phyloP scores from a whole-genome alignment of 2,888 invertebrate species.

The Prionchulus punctatus region DNA sequence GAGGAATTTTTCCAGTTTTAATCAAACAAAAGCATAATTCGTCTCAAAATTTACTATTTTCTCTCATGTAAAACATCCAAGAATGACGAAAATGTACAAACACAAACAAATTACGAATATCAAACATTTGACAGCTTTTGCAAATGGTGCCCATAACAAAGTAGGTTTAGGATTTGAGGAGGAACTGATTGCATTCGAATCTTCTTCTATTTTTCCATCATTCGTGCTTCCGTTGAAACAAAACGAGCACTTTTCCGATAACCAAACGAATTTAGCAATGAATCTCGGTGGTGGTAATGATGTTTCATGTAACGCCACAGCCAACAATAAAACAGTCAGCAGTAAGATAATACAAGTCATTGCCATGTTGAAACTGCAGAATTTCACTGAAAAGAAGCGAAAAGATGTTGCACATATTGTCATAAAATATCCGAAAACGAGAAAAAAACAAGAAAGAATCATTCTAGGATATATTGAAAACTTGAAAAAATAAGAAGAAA shows the following conservation, averaged over 20 bases:
- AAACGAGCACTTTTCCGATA: neutral
- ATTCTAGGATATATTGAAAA: too few relatives aligned
- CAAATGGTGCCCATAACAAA: slow-evolving; percentile 9
- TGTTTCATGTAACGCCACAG: slow-evolving; percentile 12
- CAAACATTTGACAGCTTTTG: neutral
- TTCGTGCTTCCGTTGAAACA: neutral
- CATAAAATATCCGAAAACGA: too few relatives aligned
- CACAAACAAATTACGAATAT: slow-evolving; percentile 2
- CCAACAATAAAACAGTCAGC: slow-evolving; percentile 20
- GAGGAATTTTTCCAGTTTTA: neutral
- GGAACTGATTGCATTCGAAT: neutral
- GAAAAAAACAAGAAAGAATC: too few relatives aligned
- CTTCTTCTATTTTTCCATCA: neutral
- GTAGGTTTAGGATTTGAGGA: neutral
- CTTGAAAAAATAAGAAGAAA: too few relatives aligned
- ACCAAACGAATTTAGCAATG: neutral
- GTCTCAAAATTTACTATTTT: neutral
- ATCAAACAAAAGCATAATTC: neutral
- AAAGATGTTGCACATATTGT: too few relatives aligned
- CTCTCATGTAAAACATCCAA: slow-evolving; percentile 4
- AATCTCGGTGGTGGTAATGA: slow-evolving; percentile 11
- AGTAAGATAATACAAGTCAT: slow-evolving; percentile 24
- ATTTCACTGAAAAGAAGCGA: slow-evolving; percentile 22
- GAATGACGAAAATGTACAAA: slow-evolving; percentile 7
- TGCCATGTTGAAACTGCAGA: slow-evolving; percentile 26